A percentile compares a stretch with the other conserved stretches of the same genome.
phyloP scores from a whole-genome alignment of 53 echinoderm and acorn worm genomes.

The Paelopatides confundens region DNA sequence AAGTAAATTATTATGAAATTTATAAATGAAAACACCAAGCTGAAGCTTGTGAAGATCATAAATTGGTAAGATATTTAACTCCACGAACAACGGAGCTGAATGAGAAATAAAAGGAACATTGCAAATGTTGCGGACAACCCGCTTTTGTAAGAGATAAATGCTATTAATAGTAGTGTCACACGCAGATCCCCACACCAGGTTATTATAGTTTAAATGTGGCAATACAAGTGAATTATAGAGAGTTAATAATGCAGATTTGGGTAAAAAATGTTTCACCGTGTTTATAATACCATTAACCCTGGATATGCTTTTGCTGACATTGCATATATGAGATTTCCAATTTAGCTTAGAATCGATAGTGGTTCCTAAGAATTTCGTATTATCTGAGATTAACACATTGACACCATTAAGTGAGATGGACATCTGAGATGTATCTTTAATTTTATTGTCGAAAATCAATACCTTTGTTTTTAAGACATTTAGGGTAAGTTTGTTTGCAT shows the following conservation, averaged over 20 bases:
- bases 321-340: neutral
- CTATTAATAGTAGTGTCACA: too few relatives aligned
- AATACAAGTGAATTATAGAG: neutral
- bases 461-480: too few relatives aligned
- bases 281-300: neutral
- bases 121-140: neutral
- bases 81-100: neutral
- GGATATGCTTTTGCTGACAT: neutral
- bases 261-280: neutral
- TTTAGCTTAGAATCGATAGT: neutral
- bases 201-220: neutral
- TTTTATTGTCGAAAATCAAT: too few relatives aligned
- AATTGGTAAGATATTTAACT: neutral
- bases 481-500: too few relatives aligned
- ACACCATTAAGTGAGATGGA: too few relatives aligned
- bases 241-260: neutral
- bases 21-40: neutral
- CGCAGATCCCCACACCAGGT: neutral
- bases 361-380: neutral
- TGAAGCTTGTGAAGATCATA: neutral
- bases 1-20: too few relatives aligned
- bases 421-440: too few relatives aligned
- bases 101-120: neutral
- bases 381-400: too few relatives aligned
- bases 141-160: too few relatives aligned